These are phyloP conservation scores for Leptinotarsa haldemani DNA, from an alignment of 2,888 invertebrate genomes.

Conservation along the genomic window DNA sequence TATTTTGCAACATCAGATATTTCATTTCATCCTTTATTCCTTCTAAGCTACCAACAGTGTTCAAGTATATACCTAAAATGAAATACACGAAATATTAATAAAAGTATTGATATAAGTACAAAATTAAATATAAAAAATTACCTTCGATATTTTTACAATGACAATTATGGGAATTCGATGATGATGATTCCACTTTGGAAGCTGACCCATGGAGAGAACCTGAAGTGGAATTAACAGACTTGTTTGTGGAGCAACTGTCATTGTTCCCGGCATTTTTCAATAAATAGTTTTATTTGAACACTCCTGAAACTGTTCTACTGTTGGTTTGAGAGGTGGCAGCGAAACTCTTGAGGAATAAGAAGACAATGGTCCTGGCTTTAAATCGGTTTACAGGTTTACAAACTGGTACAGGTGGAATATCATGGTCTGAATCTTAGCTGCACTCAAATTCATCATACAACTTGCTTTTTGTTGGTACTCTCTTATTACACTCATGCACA, in stretches of 20 bases:
- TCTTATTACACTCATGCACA: neutral
- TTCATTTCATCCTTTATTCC: neutral
- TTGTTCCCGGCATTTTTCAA: no score
- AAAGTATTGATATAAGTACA: no score
- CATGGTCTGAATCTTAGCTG: neutral
- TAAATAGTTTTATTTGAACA: neutral
- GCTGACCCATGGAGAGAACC: no score
- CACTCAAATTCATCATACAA: neutral
- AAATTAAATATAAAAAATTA: neutral
- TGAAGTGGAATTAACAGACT: no score
- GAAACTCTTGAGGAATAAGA: neutral
- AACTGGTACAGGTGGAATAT: neutral
- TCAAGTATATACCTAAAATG: neutral
- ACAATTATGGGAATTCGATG: neutral
- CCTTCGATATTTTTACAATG: neutral
- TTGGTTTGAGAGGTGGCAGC: neutral
- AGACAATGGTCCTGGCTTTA: neutral
- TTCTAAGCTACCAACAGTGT: neutral
- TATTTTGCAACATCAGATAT: constrained; percentile 1
- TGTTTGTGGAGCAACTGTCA: no score
- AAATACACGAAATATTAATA: neutral
- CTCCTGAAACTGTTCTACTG: neutral
- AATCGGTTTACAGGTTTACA: neutral
- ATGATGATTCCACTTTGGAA: neutral
- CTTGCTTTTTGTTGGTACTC: neutral